phyloP scores from a whole-genome alignment of 2,888 invertebrate genomes.

The Diadegma fenestrale region DNA sequence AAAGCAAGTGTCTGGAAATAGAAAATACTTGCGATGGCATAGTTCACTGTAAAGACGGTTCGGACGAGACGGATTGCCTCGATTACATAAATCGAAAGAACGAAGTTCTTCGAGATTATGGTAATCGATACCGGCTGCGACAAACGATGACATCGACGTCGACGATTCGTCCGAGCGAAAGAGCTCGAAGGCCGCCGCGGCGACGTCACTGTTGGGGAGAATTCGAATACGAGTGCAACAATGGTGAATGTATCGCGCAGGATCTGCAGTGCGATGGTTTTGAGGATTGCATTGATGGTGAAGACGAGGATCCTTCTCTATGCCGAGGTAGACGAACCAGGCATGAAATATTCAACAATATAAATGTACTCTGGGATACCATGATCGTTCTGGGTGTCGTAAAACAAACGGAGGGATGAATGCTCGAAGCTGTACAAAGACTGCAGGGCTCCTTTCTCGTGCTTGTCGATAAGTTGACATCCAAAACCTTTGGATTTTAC shows the following conservation, averaged over 20 bases:
- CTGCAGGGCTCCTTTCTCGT: constrained; percentile 48
- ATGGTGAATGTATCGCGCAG: constrained; percentile 86
- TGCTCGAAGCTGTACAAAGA: constrained; percentile 56
- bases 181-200: neutral
- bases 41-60: constrained; percentile 85
- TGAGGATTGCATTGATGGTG: constrained; percentile 87
- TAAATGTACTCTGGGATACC: constrained; percentile 42
- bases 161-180: neutral
- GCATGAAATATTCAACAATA: constrained; percentile 43
- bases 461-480: neutral
- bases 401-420: constrained; percentile 44
- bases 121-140: neutral
- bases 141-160: neutral
- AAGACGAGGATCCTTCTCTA: constrained; percentile 86
- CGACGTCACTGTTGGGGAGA: constrained; percentile 36
- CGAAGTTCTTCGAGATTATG: constrained; percentile 37
- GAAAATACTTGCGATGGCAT: constrained; percentile 83
- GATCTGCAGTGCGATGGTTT: constrained; percentile 86
- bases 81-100: constrained; percentile 58
- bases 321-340: constrained; percentile 73
- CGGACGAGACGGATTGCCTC: constrained; percentile 86
- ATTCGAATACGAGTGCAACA: constrained; percentile 82
- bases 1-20: constrained; percentile 75
- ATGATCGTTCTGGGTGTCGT: constrained; percentile 52
- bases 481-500: neutral